Conservation (phyloP, 2,888 invertebrate genomes). For the Clitarchus hookeri region DNA sequence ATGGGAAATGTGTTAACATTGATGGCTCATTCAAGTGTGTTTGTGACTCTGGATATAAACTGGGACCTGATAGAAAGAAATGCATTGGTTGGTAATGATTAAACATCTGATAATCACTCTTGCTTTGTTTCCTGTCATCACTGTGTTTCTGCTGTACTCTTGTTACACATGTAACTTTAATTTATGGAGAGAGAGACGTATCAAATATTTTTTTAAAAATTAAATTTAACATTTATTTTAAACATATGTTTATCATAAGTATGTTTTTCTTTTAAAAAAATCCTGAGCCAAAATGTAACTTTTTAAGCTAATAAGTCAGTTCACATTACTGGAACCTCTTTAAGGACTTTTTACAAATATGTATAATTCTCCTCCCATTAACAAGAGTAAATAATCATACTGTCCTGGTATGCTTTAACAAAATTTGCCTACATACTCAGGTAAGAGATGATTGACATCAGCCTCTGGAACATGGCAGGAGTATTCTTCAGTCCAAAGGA, state of each 20-base stretch:
- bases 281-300: conserved; percentile 16
- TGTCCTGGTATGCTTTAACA: too few species aligned
- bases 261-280: background rate
- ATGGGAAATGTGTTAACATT: conserved; percentile 72
- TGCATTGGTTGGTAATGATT: conserved; percentile 60
- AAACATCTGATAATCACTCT: background rate
- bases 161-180: background rate
- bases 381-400: too few species aligned
- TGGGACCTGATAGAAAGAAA: conserved; percentile 65
- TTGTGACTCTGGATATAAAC: conserved; percentile 68
- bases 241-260: too few species aligned
- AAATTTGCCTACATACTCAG: too few species aligned
- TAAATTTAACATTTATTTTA: too few species aligned
- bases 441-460: too few species aligned
- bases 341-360: background rate
- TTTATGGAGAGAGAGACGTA: background rate
- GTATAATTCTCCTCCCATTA: too few species aligned
- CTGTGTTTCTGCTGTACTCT: background rate
- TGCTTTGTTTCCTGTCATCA: background rate
- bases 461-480: too few species aligned
- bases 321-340: too few species aligned
- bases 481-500: too few species aligned
- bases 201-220: background rate
- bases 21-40: conserved; percentile 71
- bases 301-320: too few species aligned